Conservation (phyloP, 2,113 vertebrate species). For the Pitta sordida region DNA sequence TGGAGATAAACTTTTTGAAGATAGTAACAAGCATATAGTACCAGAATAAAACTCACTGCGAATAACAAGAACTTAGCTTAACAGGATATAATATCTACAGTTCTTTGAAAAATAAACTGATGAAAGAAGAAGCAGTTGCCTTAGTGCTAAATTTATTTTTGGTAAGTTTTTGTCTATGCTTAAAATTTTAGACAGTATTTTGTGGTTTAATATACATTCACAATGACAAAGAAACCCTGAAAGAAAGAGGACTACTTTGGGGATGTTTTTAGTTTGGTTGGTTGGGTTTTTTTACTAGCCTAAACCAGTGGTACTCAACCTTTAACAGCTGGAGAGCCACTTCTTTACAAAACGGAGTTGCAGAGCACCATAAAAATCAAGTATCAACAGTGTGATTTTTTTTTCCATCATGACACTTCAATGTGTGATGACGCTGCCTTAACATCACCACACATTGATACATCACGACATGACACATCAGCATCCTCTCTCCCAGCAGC, state of each 20-base stretch:
- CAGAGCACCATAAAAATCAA: slow-evolving; percentile 64
- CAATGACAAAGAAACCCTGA: slow-evolving; percentile 36
- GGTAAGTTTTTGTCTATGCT: neutral
- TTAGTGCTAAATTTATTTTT: slow-evolving; percentile 33
- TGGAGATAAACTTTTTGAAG: neutral
- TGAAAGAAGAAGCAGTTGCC: slow-evolving; percentile 53
- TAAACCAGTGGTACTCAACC: slow-evolving; percentile 76
- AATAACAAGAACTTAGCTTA: slow-evolving; percentile 20
- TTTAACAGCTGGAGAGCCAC: slow-evolving; percentile 76
- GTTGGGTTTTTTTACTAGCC: slow-evolving; percentile 29
- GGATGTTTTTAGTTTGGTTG: neutral
- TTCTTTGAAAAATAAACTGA: slow-evolving; percentile 32
- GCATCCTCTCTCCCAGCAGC: slow-evolving; percentile 59
- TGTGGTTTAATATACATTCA: slow-evolving; percentile 41
- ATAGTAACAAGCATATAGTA: slow-evolving; percentile 46
- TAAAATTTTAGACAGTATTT: slow-evolving; percentile 62
- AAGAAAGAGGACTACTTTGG: neutral
- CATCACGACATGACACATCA: slow-evolving; percentile 61
- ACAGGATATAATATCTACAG: neutral
- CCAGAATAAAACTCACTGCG: slow-evolving; percentile 5
- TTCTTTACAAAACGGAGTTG: slow-evolving; percentile 66
- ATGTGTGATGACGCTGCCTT: slow-evolving; percentile 42
- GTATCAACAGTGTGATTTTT: slow-evolving; percentile 23
- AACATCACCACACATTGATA: slow-evolving; percentile 59
- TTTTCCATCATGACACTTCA: slow-evolving; percentile 55